Evolutionary conservation across 1,140 invertebrate genomes (phyloP).

Genomic region (Drosophila ficusphila): DNA sequence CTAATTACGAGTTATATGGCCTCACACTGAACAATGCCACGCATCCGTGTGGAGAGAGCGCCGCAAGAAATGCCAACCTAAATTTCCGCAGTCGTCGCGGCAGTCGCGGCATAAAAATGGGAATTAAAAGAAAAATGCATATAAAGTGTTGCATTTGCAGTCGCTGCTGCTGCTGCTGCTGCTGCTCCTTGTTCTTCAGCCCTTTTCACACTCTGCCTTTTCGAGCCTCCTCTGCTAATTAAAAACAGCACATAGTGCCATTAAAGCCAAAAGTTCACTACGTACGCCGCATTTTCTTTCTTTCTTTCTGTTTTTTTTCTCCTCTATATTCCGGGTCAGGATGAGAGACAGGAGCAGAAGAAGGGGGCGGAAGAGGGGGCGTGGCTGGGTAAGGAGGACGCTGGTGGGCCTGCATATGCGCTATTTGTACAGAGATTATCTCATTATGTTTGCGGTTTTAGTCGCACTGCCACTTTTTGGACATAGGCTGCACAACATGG

Average conservation of each 20-base stretch:
- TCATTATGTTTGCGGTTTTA: conserved; percentile 76
- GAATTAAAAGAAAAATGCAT: conserved; percentile 82
- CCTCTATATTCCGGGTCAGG: conserved; percentile 33
- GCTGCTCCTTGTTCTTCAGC: conserved; percentile 21
- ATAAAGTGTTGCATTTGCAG: conserved; percentile 80
- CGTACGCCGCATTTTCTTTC: conserved; percentile 26
- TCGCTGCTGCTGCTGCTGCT: conserved; percentile 19
- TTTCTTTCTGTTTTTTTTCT: no score
- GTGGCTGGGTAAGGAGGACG: neutral
- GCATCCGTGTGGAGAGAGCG: conserved; percentile 22
- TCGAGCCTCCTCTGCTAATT: conserved; percentile 57
- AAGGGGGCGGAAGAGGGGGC: neutral
- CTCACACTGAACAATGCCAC: conserved; percentile 21
- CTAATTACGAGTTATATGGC: conserved; percentile 76
- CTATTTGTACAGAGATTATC: conserved; percentile 76
- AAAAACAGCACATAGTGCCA: conserved; percentile 75
- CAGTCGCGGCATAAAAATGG: conserved; percentile 72
- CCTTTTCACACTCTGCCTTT: conserved; percentile 14
- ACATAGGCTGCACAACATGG: conserved; percentile 69
- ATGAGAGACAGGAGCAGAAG: conserved; percentile 16
- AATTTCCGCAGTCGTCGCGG: conserved; percentile 54
- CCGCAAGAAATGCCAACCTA: conserved; percentile 74
- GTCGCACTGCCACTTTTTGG: conserved; percentile 66
- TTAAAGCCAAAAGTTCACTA: conserved; percentile 78
- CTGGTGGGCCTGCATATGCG: conserved; percentile 49